Evolutionary conservation across 1,140 invertebrate species (phyloP).

Genomic region (Anastatus disparis): DNA sequence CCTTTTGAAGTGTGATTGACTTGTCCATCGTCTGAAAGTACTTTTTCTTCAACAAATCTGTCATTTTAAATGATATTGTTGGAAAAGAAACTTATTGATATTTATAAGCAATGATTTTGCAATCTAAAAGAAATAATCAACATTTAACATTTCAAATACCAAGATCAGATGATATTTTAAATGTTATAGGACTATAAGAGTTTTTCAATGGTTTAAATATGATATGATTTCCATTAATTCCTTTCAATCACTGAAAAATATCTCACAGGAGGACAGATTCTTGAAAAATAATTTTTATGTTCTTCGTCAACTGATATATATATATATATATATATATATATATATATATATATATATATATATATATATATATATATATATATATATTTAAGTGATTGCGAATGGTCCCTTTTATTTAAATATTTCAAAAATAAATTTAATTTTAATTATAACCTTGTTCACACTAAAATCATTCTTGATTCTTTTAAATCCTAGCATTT

Average conservation of each 20-base stretch:
- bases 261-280: conserved; percentile 87
- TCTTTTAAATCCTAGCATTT: too few relatives aligned
- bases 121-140: too few relatives aligned
- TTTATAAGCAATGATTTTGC: too few relatives aligned
- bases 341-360: too few relatives aligned
- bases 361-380: too few relatives aligned
- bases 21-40: conserved; percentile 83
- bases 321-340: too few relatives aligned
- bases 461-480: too few relatives aligned
- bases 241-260: conserved; percentile 83
- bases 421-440: too few relatives aligned
- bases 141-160: conserved; percentile 57
- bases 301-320: conserved; percentile 65
- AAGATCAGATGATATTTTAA: conserved; percentile 65
- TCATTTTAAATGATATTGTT: conserved; percentile 80
- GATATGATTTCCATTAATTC: conserved; percentile 80
- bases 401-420: too few relatives aligned
- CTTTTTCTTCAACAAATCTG: conserved; percentile 83
- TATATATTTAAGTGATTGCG: too few relatives aligned
- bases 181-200: conserved; percentile 59
- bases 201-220: conserved; percentile 66
- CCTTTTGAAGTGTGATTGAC: conserved; percentile 91
- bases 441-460: too few relatives aligned
- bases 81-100: conserved; percentile 51
- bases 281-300: conserved; percentile 72